Evolutionary conservation across 2,113 vertebrate genomes (phyloP).

Genomic region (Thamnaconus septentrionalis): DNA sequence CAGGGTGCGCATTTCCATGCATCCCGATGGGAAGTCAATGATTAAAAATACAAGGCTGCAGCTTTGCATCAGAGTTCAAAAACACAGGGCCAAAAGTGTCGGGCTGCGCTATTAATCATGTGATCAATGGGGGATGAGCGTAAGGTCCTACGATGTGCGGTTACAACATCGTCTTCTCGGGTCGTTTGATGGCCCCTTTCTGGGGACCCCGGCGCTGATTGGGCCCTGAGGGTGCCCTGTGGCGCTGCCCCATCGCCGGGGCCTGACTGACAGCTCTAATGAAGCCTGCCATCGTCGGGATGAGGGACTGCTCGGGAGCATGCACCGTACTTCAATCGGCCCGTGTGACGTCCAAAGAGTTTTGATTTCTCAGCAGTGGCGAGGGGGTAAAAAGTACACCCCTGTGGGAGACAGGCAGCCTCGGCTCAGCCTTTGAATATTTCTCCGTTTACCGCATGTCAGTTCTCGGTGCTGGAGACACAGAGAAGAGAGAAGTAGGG

Average conservation of each 20-base stretch:
- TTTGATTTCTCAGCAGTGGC: constrained; percentile 60
- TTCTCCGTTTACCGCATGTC: constrained; percentile 62
- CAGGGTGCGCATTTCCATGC: constrained; percentile 56
- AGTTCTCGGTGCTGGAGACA: constrained; percentile 54
- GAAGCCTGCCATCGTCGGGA: constrained; percentile 67
- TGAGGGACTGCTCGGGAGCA: constrained; percentile 60
- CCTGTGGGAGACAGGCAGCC: constrained; percentile 58
- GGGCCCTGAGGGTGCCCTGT: constrained; percentile 76
- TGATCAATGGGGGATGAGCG: constrained; percentile 64
- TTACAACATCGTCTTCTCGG: constrained; percentile 54
- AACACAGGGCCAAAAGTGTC: constrained; percentile 44
- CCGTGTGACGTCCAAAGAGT: constrained; percentile 71
- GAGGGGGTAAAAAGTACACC: constrained; percentile 52
- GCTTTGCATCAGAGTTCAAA: constrained; percentile 64
- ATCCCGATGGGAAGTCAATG: constrained; percentile 54
- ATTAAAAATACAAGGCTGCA: constrained; percentile 65
- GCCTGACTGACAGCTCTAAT: constrained; percentile 82
- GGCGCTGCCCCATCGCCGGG: constrained; percentile 62
- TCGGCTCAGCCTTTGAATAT: constrained; percentile 65
- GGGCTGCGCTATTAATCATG: constrained; percentile 58
- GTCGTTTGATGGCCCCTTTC: constrained; percentile 73
- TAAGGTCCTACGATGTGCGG: constrained; percentile 33
- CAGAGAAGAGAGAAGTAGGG: constrained; percentile 34
- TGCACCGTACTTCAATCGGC: constrained; percentile 73
- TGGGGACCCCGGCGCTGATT: constrained; percentile 75